Percentiles rank a stretch among this genome's conserved stretches.
Conservation (phyloP, 1,140 invertebrate genomes). For the Agrypnia vestita region DNA sequence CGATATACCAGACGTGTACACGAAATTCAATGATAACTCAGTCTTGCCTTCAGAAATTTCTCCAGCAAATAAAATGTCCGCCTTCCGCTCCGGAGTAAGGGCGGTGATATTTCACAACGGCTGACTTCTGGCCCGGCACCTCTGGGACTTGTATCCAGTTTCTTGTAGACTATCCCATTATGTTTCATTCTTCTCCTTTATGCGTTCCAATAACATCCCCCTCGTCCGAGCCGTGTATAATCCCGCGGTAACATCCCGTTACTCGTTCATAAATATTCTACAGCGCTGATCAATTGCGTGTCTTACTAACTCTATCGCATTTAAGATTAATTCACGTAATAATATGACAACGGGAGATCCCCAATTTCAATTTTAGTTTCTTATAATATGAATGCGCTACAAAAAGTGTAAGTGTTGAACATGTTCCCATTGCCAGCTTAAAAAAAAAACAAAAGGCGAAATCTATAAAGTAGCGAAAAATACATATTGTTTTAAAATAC, state of each 20-base stretch:
- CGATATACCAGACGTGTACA: not conserved
- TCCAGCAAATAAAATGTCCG: constrained; percentile 37
- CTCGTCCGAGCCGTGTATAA: not conserved
- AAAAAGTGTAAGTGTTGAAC: too few relatives aligned
- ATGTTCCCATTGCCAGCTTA: too few relatives aligned
- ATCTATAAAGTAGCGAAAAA: too few relatives aligned
- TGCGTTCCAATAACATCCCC: constrained; percentile 27
- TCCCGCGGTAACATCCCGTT: not conserved
- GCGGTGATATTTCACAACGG: constrained; percentile 32
- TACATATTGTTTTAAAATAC: too few relatives aligned
- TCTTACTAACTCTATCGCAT: too few relatives aligned
- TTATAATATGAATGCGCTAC: too few relatives aligned
- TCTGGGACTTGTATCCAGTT: constrained; percentile 32
- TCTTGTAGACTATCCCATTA: constrained; percentile 30
- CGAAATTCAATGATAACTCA: constrained; percentile 41
- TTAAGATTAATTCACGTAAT: too few relatives aligned
- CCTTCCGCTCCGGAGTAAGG: constrained; percentile 17
- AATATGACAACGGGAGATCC: not conserved
- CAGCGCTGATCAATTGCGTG: not conserved
- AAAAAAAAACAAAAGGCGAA: too few relatives aligned
- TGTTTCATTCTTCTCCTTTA: constrained; percentile 37
- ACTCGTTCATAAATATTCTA: not conserved
- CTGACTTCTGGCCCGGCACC: constrained; percentile 28
- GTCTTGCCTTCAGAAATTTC: constrained; percentile 30
- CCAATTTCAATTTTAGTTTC: not conserved